Conservation (phyloP, 2,797 vertebrate species). For the Dendrocincla fuliginosa region DNA sequence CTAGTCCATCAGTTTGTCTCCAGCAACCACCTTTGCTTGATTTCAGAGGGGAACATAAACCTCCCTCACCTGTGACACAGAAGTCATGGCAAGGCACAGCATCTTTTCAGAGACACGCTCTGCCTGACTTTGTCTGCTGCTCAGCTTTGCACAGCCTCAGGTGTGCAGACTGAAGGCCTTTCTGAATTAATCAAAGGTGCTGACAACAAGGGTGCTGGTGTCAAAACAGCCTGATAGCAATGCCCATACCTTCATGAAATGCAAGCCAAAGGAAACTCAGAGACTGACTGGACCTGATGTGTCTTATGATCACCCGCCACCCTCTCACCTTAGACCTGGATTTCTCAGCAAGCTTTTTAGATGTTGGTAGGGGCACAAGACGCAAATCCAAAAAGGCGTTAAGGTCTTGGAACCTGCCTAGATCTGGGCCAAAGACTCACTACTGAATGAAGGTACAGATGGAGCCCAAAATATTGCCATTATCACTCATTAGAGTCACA, state of each 20-base stretch:
- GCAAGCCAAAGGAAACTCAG: not conserved
- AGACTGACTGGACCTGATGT: not conserved
- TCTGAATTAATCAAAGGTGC: not conserved
- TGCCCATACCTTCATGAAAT: not conserved
- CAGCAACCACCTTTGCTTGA: not conserved
- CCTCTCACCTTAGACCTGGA: not conserved
- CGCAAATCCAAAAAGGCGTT: not conserved
- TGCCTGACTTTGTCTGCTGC: not conserved
- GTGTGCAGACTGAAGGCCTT: not conserved
- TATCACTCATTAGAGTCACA: not conserved
- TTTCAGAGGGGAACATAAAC: not conserved
- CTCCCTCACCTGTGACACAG: not conserved
- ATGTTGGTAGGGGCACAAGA: not conserved
- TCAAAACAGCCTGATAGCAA: not conserved
- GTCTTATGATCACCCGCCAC: not conserved
- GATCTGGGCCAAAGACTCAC: not conserved
- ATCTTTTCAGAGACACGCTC: not conserved
- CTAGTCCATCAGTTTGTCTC: not conserved
- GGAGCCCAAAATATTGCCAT: not conserved
- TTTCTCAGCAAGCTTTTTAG: not conserved
- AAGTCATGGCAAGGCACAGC: not conserved
- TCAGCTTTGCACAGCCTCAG: not conserved
- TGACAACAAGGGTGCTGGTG: not conserved
- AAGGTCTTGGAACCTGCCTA: not conserved
- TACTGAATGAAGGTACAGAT: not conserved